These are phyloP conservation scores for Poecilia picta DNA, from an alignment of 2,797 vertebrate species.

Conservation along the genomic window DNA sequence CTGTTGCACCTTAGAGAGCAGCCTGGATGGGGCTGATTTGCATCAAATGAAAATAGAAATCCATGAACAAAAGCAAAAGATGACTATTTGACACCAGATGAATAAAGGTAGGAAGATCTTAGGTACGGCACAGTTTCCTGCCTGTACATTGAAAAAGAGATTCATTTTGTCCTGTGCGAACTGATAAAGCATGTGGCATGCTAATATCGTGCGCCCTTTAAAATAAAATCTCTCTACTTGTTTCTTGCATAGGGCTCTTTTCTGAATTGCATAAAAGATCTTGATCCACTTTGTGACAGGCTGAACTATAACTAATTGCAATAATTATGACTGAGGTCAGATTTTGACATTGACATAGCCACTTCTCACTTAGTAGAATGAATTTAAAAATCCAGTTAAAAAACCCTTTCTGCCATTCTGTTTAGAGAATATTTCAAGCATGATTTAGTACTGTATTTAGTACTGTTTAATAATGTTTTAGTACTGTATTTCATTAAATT, in stretches of 20 bases:
- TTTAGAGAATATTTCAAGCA: neutral
- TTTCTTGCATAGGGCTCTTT: neutral
- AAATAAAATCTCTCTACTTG: neutral
- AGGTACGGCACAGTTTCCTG: neutral
- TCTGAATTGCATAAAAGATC: neutral
- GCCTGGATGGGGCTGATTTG: neutral
- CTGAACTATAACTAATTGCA: neutral
- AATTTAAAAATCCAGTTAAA: neutral
- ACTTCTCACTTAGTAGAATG: neutral
- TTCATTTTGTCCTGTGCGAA: neutral
- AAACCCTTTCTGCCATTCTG: neutral
- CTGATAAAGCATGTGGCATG: neutral
- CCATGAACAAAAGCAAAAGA: neutral
- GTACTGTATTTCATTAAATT: neutral
- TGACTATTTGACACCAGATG: neutral
- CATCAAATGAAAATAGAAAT: neutral
- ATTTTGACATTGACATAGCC: neutral
- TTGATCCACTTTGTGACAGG: neutral
- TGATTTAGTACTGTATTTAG: neutral
- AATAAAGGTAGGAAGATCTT: neutral
- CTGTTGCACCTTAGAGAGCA: neutral
- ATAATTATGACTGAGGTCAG: neutral
- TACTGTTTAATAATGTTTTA: too few relatives aligned
- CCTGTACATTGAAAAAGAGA: neutral
- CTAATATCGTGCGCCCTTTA: neutral